A percentile compares a stretch with the other conserved stretches of the same genome.
Evolutionary conservation across 2,797 vertebrate genomes (phyloP).

Genomic region (Ibycter americanus): DNA sequence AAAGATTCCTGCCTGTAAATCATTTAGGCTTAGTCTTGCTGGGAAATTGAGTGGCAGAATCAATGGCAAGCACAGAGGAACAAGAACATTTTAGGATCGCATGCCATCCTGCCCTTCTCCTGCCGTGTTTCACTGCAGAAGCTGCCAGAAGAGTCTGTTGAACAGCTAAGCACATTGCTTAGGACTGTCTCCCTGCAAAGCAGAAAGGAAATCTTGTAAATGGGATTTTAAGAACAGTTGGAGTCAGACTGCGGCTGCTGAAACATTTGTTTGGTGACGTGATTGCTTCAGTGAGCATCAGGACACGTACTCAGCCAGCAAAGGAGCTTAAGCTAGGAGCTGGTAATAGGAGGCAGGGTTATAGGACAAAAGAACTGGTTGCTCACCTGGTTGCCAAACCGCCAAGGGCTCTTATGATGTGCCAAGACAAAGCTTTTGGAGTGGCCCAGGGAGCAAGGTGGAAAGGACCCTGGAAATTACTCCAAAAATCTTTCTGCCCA

Average conservation of each 20-base stretch:
- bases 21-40: background rate
- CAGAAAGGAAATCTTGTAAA: constrained; percentile 11
- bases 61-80: background rate
- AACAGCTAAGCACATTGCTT: background rate
- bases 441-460: background rate
- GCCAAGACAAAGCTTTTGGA: background rate
- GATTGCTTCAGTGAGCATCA: background rate
- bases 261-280: background rate
- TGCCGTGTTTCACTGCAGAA: background rate
- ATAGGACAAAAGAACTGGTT: background rate
- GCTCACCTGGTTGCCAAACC: background rate
- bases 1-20: background rate
- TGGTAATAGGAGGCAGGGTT: background rate
- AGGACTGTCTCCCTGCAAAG: background rate
- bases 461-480: background rate
- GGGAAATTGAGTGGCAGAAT: background rate
- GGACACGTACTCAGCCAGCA: background rate
- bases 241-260: background rate
- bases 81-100: background rate
- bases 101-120: background rate
- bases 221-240: constrained; percentile 1
- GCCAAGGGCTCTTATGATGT: background rate
- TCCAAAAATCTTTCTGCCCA: background rate
- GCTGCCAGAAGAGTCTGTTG: background rate
- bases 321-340: background rate